These are phyloP conservation scores for Pinctada fucata DNA, from an alignment of 2,888 invertebrate genomes.

Conservation along the genomic window DNA sequence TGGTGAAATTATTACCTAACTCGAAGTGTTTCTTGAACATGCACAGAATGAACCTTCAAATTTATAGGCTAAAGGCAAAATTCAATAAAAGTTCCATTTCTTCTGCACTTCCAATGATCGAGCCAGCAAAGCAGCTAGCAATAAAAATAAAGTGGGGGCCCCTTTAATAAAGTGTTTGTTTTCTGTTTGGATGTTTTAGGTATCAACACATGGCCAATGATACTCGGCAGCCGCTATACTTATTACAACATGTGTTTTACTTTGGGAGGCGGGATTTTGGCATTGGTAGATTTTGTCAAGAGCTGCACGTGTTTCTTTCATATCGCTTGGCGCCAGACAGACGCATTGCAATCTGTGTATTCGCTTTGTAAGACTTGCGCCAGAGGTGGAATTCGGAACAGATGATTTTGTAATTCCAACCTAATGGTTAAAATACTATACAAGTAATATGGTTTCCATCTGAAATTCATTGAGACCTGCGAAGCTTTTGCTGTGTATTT, in stretches of 20 bases:
- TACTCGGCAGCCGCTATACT: neutral
- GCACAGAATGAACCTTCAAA: no score
- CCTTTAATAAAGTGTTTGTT: neutral
- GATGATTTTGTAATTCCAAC: conserved; percentile 36
- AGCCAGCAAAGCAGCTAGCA: no score
- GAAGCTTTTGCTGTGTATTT: neutral
- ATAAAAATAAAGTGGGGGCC: neutral
- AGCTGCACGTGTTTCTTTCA: conserved; percentile 31
- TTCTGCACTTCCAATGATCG: no score
- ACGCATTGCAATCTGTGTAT: conserved; percentile 40
- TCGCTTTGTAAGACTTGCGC: conserved; percentile 36
- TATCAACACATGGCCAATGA: neutral
- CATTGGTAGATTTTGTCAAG: conserved; percentile 25
- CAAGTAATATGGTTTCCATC: conserved; percentile 35
- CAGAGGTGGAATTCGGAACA: conserved; percentile 35
- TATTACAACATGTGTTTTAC: conserved; percentile 19
- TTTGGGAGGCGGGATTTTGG: conserved; percentile 15
- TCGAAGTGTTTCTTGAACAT: neutral
- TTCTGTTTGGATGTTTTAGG: neutral
- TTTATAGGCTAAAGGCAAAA: no score
- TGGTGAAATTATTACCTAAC: no score
- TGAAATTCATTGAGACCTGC: conserved; percentile 3
- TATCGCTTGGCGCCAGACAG: conserved; percentile 41
- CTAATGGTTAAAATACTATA: conserved; percentile 36
- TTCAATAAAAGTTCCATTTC: no score